Percentiles rank a stretch among this genome's conserved stretches.
phyloP scores from a whole-genome alignment of 2,888 invertebrate genomes.

The Rhorus exstirpatorius region DNA sequence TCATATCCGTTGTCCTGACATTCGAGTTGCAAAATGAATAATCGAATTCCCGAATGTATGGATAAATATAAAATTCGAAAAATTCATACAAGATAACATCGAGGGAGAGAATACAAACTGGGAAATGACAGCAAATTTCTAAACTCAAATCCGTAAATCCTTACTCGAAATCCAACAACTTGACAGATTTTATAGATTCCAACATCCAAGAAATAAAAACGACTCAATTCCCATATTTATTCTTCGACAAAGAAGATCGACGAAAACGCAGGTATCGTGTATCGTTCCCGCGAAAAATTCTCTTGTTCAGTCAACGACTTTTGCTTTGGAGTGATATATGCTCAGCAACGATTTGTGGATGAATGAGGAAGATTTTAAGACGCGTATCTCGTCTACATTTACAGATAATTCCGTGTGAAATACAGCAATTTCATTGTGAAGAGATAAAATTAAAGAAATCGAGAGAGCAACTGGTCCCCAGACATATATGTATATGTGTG shows the following conservation, averaged over 20 bases:
- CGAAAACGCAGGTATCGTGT: neutral
- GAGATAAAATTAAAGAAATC: conserved; percentile 47
- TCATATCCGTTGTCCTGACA: no score
- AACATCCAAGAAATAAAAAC: conserved; percentile 23
- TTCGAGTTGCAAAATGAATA: no score
- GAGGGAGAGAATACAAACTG: no score
- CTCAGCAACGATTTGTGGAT: conserved; percentile 55
- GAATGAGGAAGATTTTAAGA: conserved; percentile 8
- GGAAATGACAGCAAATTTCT: no score
- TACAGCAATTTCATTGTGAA: conserved; percentile 20
- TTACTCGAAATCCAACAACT: conserved; percentile 15
- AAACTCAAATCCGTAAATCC: conserved; percentile 51
- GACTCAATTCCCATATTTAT: conserved; percentile 53
- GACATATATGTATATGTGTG: neutral
- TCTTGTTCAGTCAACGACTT: neutral
- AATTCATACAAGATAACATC: no score
- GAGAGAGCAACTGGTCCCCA: conserved; percentile 29
- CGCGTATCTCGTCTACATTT: conserved; percentile 38
- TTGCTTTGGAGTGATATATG: conserved; percentile 29
- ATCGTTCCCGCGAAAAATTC: neutral
- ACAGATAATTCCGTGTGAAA: conserved; percentile 59
- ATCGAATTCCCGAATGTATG: no score
- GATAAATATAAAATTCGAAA: no score
- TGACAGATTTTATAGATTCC: conserved; percentile 7
- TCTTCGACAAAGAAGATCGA: conserved; percentile 45